Evolutionary conservation across 2,113 vertebrate genomes (phyloP).

Genomic region (Gymnocephalus cernua): DNA sequence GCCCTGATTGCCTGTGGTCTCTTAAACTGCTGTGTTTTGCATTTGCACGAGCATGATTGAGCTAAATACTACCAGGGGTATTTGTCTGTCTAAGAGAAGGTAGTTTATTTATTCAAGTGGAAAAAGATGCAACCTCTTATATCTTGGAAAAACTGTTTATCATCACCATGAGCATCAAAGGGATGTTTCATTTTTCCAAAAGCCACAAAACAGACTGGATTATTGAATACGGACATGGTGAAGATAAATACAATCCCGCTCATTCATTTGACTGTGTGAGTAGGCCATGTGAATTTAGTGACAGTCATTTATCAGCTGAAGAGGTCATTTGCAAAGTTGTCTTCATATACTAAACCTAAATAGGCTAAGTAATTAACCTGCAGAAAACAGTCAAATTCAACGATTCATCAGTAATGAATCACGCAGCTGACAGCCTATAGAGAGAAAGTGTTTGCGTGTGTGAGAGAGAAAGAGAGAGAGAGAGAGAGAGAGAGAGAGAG

Average conservation of each 20-base stretch:
- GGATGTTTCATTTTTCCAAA: background rate
- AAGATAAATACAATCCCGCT: background rate
- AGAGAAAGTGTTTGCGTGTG: background rate
- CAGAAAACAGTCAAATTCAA: constrained; percentile 4
- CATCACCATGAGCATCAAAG: background rate
- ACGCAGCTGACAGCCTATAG: background rate
- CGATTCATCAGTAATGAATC: constrained; percentile 1
- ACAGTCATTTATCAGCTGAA: constrained; percentile 2
- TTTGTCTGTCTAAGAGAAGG: background rate
- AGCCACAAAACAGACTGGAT: background rate
- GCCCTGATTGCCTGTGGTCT: background rate
- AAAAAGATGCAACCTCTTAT: background rate
- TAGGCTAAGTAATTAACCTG: background rate
- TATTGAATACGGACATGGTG: background rate
- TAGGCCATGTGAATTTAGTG: background rate
- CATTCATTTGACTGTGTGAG: background rate
- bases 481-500: background rate
- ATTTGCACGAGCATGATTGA: background rate
- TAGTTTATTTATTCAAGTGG: background rate
- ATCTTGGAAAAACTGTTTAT: background rate
- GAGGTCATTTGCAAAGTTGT: background rate
- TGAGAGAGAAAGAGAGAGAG: background rate
- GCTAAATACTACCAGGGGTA: background rate
- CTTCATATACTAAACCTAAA: background rate
- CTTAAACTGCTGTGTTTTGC: background rate